Evolutionary conservation across 1,140 invertebrate genomes (phyloP), one percentile per base, ranked within the genome.

Genomic region (Cydia pomonella): DNA sequence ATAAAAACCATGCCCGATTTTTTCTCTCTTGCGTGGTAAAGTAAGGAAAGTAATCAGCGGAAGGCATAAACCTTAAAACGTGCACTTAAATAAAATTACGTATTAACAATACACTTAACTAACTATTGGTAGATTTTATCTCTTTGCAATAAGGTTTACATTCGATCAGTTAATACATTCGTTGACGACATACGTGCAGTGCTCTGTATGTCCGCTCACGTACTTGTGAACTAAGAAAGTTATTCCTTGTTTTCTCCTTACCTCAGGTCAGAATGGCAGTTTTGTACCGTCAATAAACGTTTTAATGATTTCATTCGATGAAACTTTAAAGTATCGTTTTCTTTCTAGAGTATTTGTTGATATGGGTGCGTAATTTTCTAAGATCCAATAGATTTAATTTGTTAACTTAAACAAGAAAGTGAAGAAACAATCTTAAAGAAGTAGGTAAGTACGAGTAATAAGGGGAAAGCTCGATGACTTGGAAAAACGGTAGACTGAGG

Each of bases 241-340:
- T 59, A 59, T 59, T 59, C 53, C 18, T 59, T 59, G 53, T 59
- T 59, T 59, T 59, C 53, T 23, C 53, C 53, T 59, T 59, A 59
- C 23, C 53, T 59, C 2, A 4, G 53, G 53, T 59, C 9, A 59
- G 7, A 59, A 59, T 23, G 21, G 7, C 6, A 3, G 53, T 59
- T 59, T 59, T 59, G 9, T 59, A 4, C 1, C 13, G 50, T n/a
- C 9, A 23, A 59, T 59, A 59, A 21, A 59, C 10, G 53, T 7
- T 59, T 59, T 1, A 59, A 59, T 23, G 21, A 59, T 59, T 59
- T 59, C 2, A 23, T n/a, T 59, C 21, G 21, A 50, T 50, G 5
- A 18, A 50, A 50, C 6, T 41, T n/a, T n/a, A 44, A 47, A 4
- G 7, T n/a, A 16, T 6, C 3, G 13, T 3, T 16, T 53, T 23